These are phyloP conservation scores for Hydrotaea diabolus DNA, from an alignment of 2,888 invertebrate species.

Conservation along the genomic window DNA sequence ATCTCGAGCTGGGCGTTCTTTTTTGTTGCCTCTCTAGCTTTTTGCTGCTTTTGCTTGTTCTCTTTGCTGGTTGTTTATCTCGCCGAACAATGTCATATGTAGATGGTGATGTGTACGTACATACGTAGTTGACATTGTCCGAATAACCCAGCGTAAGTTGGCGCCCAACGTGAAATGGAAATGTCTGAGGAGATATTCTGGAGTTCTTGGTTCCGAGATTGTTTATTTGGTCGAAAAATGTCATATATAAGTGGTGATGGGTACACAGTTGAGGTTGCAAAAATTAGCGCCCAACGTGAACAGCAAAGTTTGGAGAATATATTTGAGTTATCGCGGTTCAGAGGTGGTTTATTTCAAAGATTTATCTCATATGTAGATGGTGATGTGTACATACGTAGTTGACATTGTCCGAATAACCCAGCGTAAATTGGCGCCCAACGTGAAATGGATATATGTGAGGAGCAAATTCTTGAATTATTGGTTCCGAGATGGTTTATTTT, in stretches of 20 bases:
- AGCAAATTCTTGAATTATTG: no score
- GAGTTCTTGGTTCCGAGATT: not conserved
- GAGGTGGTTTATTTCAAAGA: not conserved
- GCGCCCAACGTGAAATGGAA: not conserved
- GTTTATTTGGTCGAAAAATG: no score
- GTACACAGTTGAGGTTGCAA: no score
- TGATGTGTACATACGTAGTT: not conserved
- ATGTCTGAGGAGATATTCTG: not conserved
- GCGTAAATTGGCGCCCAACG: not conserved
- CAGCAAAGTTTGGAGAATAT: no score
- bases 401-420: not conserved
- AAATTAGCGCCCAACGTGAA: no score
- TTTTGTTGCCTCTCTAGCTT: not conserved
- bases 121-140: not conserved
- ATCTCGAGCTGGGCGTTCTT: not conserved
- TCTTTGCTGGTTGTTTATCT: not conserved
- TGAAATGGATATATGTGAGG: not conserved
- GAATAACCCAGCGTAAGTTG: not conserved
- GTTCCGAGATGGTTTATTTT: not conserved
- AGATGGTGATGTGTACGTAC: not conserved
- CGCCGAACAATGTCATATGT: conserved; percentile 8
- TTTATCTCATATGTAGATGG: not conserved
- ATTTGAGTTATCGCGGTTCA: no score
- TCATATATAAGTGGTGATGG: no score
- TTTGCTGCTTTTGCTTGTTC: not conserved